phyloP scores from a whole-genome alignment of 2,113 vertebrate species.

The Camelus dromedarius region DNA sequence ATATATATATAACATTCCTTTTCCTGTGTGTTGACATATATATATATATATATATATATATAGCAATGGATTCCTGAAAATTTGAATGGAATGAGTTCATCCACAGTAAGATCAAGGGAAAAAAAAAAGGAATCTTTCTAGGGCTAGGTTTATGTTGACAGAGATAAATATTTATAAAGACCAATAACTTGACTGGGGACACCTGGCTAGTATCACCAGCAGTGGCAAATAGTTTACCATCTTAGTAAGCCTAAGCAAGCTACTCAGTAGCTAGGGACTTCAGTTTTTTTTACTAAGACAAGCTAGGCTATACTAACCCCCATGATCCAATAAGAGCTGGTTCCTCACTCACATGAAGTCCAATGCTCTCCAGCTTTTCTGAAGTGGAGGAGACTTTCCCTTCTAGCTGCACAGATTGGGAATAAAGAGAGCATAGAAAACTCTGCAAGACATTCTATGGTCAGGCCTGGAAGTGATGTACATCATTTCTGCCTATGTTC shows the following conservation, averaged over 20 bases:
- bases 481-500: not conserved
- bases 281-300: not conserved
- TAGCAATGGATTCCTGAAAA: not conserved
- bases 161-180: constrained; percentile 23
- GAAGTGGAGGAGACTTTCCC: not conserved
- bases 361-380: not conserved
- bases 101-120: not conserved
- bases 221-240: not conserved
- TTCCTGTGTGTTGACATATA: not conserved
- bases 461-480: not conserved
- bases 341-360: not conserved
- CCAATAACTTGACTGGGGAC: not conserved
- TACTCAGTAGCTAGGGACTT: not conserved
- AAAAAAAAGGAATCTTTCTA: not conserved
- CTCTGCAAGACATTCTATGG: not conserved
- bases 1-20: not conserved
- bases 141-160: not conserved
- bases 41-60: not conserved
- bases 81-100: not conserved
- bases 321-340: not conserved
- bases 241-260: not conserved
- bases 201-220: not conserved
- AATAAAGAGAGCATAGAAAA: not conserved
- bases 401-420: not conserved
- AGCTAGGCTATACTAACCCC: not conserved